phyloP scores from a whole-genome alignment of 2,113 vertebrate genomes.

The Varanus salvator region DNA sequence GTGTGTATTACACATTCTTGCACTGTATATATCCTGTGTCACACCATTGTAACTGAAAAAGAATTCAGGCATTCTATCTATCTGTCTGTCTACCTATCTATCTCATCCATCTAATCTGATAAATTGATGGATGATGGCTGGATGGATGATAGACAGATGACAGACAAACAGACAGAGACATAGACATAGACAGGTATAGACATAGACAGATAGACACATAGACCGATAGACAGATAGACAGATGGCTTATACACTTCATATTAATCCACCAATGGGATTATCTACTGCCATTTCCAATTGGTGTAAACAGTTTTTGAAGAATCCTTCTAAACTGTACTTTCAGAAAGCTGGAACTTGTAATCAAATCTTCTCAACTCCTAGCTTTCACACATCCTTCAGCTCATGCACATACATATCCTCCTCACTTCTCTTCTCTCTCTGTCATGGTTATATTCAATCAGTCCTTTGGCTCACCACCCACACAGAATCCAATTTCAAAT shows the following conservation, averaged over 20 bases:
- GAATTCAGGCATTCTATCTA: too few relatives aligned
- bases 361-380: conserved; percentile 43
- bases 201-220: too few relatives aligned
- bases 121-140: too few relatives aligned
- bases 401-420: conserved; percentile 20
- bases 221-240: too few relatives aligned
- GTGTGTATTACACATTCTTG: conserved; percentile 1
- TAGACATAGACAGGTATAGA: too few relatives aligned
- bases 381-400: conserved; percentile 27
- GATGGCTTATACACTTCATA: conserved; percentile 45
- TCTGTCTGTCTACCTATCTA: too few relatives aligned
- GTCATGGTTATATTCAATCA: conserved; percentile 16
- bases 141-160: too few relatives aligned
- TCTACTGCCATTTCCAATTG: conserved; percentile 43
- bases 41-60: conserved; percentile 35
- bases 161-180: too few relatives aligned
- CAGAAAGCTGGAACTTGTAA: conserved; percentile 59
- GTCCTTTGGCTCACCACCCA: neutral
- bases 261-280: conserved; percentile 55
- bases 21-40: conserved; percentile 21
- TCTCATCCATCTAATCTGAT: too few relatives aligned
- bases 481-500: conserved; percentile 13
- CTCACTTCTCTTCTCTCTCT: conserved; percentile 17
- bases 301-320: conserved; percentile 32
- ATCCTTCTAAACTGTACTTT: conserved; percentile 64